Base-by-base conservation (phyloP, 2,797 vertebrate species). In the Gallinago stenura region DNA sequence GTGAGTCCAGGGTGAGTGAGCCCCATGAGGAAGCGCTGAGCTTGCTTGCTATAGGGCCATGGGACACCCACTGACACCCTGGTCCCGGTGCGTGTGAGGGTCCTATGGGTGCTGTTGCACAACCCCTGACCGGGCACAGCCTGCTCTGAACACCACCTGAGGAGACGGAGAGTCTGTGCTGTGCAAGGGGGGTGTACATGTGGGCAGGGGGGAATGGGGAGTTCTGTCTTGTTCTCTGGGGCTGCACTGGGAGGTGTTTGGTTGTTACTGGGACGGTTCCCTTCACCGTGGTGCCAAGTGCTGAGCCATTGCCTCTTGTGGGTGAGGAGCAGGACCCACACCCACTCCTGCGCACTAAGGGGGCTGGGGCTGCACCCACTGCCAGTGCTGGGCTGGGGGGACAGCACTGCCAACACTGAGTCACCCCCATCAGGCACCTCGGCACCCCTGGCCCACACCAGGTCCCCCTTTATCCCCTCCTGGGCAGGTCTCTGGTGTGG, bases 331-430 rank as follows among this genome's bases (percentile, higher is more conserved):
- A 26, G 70, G 7, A 5, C 39, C 70, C 31, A 6, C 35, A n/a
- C 25, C 9, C 9, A 54, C 24, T 31, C 56, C 56, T 1, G 3
- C 10, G 3, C n/a, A 18, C 54, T 3, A 8, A 35, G n/a, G 54
- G 33, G 11, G 15, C 20, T 2, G 9, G 21, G 33, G 73, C 28
- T 41, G 73, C 21, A 25, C 35, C 21, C 12, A 14, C 35, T n/a
- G 24, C 30, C 24, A 3, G 35, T 21, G 60, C 75, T 43, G 58
- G 41, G 21, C 26, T 1, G 2, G n/a, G 15, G 72, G 21, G 25
- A 15, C 43, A 31, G n/a, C 0, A 22, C 72, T 5, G 1, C 33
- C 16, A 4, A 21, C 31, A 33, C 50, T 3, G 2, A 24, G 26
- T 26, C 25, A 25, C 20, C 51, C 39, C 10, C 22, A 3, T 15